Conservation (phyloP, 1,140 invertebrate genomes). For the Platorchestia sp. region DNA sequence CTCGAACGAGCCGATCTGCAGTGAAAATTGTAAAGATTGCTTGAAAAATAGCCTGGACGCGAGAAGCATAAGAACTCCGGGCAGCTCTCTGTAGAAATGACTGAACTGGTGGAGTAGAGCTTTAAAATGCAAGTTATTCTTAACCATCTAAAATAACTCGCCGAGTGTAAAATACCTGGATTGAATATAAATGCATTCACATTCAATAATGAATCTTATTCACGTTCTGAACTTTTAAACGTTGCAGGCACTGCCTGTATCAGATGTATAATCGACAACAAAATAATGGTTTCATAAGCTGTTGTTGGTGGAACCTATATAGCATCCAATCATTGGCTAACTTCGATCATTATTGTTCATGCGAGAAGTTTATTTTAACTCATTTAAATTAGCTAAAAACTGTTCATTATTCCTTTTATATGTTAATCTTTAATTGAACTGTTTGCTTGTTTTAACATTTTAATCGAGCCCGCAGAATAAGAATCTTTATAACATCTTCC, state of each 20-base stretch:
- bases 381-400: no score
- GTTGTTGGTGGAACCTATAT: no score
- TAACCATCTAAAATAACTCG: not conserved
- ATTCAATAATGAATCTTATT: not conserved
- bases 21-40: not conserved
- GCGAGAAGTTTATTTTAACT: no score
- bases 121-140: not conserved
- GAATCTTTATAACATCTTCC: no score
- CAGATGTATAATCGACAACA: no score
- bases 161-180: not conserved
- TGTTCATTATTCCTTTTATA: no score
- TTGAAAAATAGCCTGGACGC: not conserved
- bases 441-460: no score
- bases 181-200: not conserved
- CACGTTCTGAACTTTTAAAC: not conserved
- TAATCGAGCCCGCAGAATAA: no score
- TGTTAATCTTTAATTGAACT: no score
- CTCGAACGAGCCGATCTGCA: not conserved
- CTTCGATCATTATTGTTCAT: no score
- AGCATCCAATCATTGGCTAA: no score
- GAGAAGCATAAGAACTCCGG: not conserved
- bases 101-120: not conserved
- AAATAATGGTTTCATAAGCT: no score
- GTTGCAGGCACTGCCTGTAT: not conserved
- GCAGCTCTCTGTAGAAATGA: not conserved